Evolutionary conservation across 2,113 vertebrate genomes (phyloP).

Genomic region (Plecotus auritus): DNA sequence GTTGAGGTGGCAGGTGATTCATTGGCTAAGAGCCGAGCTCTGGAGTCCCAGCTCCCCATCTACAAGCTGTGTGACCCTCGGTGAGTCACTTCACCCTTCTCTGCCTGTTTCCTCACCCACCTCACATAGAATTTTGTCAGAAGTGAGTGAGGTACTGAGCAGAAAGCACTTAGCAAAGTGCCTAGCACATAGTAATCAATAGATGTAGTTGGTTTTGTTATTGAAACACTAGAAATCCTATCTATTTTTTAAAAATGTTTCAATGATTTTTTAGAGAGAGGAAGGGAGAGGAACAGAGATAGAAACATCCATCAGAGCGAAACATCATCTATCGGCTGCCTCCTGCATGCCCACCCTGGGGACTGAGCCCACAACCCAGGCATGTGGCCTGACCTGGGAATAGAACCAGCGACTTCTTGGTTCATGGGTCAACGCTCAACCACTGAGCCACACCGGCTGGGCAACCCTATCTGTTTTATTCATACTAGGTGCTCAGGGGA

Average conservation of each 20-base stretch:
- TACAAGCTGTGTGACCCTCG: not conserved
- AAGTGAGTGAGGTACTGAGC: not conserved
- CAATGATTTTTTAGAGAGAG: too few species aligned
- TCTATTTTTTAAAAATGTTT: too few species aligned
- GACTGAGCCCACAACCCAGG: too few species aligned
- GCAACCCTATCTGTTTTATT: too few species aligned
- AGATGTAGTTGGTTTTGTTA: not conserved
- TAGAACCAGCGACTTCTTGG: too few species aligned
- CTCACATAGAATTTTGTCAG: not conserved
- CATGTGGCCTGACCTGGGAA: too few species aligned
- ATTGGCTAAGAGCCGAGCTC: not conserved
- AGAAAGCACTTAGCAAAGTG: not conserved
- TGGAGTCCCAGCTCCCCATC: not conserved
- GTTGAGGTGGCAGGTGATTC: not conserved
- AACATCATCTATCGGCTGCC: too few species aligned
- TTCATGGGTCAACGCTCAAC: too few species aligned
- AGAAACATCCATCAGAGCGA: too few species aligned
- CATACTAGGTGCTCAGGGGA: not conserved
- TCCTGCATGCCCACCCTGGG: too few species aligned
- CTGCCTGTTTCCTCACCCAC: not conserved
- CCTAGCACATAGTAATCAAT: not conserved
- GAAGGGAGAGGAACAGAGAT: too few species aligned
- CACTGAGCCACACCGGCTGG: too few species aligned
- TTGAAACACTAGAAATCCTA: not conserved
- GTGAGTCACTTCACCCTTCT: not conserved